Evolutionary conservation across 92 coral and sea anemone species (phyloP), one percentile per base, ranked within the genome.

Genomic region (Heliopora coerulea): DNA sequence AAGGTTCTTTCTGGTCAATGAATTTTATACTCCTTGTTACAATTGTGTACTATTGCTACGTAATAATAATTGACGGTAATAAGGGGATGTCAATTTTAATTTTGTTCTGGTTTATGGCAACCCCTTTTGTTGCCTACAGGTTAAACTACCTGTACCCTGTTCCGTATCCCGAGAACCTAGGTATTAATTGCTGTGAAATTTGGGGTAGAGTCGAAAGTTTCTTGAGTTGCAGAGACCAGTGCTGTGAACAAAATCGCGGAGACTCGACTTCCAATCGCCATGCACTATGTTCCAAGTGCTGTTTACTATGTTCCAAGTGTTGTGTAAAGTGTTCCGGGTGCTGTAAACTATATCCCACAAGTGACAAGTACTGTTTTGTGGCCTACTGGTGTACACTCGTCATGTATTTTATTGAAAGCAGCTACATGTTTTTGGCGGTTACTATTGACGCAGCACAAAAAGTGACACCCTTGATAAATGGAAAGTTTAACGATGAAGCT

Each of bases 1-100:
- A 63, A 63, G 70, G 50, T 8, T 35, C 49, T 21, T 63, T 63
- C n/a, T 63, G 70, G 70, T 23, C 24, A n/a, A 63, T 37, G 70
- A 63, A 35, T 26, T 34, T n/a, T 29, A 19, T 63, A 37, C 8
- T 63, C 23, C n/a, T 26, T 40, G 30, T 37, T 8, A 29, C 48
- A 8, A 1, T 63, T 0, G 48, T 37, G 26, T 44, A 63, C 14
- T 63, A 63, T 49, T n/a, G n/a, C n/a, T n/a, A n/a, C n/a, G 0
- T 13, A 10, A 6, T 34, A 19, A 1, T 27, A 63, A 37, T 17
- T 27, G 26, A 63, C 15, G 52, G 52, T 46, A n/a, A 15, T n/a
- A 6, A 6, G 3, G 52, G 3, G 2, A 46, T 46, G 12, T 46
- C 52, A 6, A 15, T 46, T 15, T 7, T 46, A n/a, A 2, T 46